Conservation (phyloP, 2,888 invertebrate genomes). For the Amphipoea oculea region DNA sequence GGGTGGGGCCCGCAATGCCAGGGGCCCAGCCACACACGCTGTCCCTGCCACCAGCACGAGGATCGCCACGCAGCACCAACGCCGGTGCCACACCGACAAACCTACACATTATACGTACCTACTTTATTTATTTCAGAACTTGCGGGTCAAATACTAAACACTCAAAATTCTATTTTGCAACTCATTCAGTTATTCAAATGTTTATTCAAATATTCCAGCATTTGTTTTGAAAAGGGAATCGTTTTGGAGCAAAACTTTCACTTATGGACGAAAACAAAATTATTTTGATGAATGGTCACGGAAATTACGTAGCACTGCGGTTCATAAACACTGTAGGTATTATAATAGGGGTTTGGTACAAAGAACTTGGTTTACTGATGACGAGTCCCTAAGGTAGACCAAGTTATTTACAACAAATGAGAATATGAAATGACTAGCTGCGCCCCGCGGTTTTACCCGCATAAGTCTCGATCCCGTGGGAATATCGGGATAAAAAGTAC, state of each 20-base stretch:
- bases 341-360: neutral
- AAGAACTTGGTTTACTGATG: neutral
- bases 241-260: slow-evolving; percentile 40
- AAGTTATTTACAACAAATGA: neutral
- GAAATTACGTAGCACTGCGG: slow-evolving; percentile 23
- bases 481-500: no score
- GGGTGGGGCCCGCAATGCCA: slow-evolving; percentile 94
- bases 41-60: slow-evolving; percentile 94
- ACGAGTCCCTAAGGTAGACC: neutral
- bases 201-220: slow-evolving; percentile 41
- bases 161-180: slow-evolving; percentile 23
- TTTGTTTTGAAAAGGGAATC: slow-evolving; percentile 42
- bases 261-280: slow-evolving; percentile 13
- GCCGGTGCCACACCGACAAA: slow-evolving; percentile 89
- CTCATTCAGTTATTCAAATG: slow-evolving; percentile 51
- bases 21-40: slow-evolving; percentile 95
- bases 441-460: no score
- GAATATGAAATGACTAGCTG: no score
- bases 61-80: slow-evolving; percentile 94
- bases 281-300: slow-evolving; percentile 32
- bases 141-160: slow-evolving; percentile 21
- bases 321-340: slow-evolving; percentile 1
- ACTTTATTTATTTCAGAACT: slow-evolving; percentile 18
- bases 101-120: slow-evolving; percentile 71
- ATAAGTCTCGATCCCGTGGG: no score